Evolutionary conservation across 2,113 vertebrate species (phyloP).

Genomic region (Oreamnos americanus): DNA sequence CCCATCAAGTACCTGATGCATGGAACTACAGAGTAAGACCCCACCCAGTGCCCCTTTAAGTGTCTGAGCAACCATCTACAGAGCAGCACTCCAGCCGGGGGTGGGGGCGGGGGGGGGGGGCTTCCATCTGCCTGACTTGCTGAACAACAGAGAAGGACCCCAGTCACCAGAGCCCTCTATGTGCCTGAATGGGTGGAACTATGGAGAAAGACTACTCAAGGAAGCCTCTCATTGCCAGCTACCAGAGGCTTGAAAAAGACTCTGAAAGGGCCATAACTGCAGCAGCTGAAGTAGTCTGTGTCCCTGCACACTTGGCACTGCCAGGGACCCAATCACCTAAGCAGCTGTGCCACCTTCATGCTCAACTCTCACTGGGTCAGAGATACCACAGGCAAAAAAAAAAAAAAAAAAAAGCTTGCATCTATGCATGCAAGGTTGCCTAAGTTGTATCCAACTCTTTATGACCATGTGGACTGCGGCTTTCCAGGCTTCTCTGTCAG

Average conservation of each 20-base stretch:
- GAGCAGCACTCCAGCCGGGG: background rate
- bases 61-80: background rate
- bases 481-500: background rate
- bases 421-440: background rate
- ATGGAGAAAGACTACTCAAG: background rate
- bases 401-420: background rate
- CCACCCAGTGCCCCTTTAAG: background rate
- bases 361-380: background rate
- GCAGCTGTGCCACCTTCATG: background rate
- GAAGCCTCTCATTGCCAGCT: background rate
- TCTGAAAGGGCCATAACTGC: background rate
- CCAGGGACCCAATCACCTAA: background rate
- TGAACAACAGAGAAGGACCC: background rate
- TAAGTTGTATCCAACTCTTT: background rate
- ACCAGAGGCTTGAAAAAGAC: background rate
- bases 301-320: background rate
- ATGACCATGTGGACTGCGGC: background rate
- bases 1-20: background rate
- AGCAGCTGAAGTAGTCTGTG: background rate
- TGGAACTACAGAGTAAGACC: background rate
- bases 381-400: background rate
- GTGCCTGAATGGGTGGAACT: background rate
- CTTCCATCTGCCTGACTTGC: background rate
- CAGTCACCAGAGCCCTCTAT: background rate
- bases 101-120: fast-evolving